phyloP scores from a whole-genome alignment of 2,888 invertebrate species.

The Cantharis flavilabris region DNA sequence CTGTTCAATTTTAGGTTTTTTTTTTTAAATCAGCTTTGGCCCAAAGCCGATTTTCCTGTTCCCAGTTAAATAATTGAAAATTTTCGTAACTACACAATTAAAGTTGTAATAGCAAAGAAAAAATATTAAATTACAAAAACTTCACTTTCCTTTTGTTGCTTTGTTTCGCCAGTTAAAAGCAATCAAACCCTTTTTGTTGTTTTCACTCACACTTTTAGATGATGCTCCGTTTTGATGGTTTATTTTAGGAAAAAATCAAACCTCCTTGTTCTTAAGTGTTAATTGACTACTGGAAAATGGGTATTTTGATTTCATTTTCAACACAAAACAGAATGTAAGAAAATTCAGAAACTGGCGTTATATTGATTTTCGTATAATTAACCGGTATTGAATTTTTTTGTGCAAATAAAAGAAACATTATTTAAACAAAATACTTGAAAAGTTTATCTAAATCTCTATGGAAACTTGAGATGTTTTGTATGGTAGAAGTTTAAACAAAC shows the following conservation, averaged over 20 bases:
- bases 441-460: no score
- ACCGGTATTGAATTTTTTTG: not conserved
- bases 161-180: not conserved
- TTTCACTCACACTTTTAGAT: not conserved
- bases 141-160: not conserved
- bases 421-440: no score
- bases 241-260: not conserved
- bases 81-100: not conserved
- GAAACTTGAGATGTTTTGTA: no score
- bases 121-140: not conserved
- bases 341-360: not conserved
- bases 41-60: not conserved
- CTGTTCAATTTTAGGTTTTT: not conserved
- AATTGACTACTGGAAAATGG: not conserved
- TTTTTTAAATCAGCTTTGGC: not conserved
- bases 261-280: not conserved
- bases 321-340: not conserved
- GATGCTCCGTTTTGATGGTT: not conserved
- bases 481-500: no score
- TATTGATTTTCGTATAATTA: not conserved
- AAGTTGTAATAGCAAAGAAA: not conserved
- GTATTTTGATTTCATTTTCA: not conserved
- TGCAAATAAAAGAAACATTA: no score
- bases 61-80: not conserved
- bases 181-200: slow-evolving; percentile 1